Base-by-base conservation (phyloP, 2,888 invertebrate genomes). In the Laspeyria flexula region DNA sequence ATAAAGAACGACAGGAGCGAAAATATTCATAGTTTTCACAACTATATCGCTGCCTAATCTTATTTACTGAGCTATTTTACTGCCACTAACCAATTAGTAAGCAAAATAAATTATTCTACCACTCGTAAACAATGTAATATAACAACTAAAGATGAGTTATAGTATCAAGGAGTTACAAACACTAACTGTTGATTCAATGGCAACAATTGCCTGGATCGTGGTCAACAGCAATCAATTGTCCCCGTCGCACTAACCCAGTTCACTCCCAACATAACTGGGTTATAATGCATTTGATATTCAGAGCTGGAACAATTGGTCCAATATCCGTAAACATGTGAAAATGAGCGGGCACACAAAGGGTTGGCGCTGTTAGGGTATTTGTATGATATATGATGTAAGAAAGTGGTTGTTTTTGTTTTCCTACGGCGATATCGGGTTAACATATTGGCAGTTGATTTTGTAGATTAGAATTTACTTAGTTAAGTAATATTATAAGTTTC, bases 331-430 rank as follows among this genome's bases (percentile, higher is more conserved):
- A 37, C 23, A 1, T 34, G 31, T 49, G 13, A 27, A 44, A 44
- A 37, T 37, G n/a, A 42, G 25, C 16, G 5, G 16, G 42, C 55
- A 43, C 44, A 50, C 30, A 41, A 55, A 51, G 15, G 11, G 10
- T 34, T 33, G 38, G 29, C 41, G 54, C 51, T 46, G 43, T 43
- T 27, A 7, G 29, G 16, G 7, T 43, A 40, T 55, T 50, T 40
- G 27, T 34, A 41, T 52, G 55, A 45, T 40, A 30, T 46, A 43
- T 59, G 59, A 67, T 59, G 48, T 50, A 62, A 43, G 27, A 10
- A 37, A 12, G 10, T 27, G 25, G 3, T 48, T 49, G 40, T 54
- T 47, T 13, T 33, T 30, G 27, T 62, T 38, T 37, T 23, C 5
- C n/a, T 35, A 33, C 18, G n/a, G n/a, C n/a, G n/a, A n/a, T 31